phyloP scores from a whole-genome alignment of 2,797 vertebrate species.

The Rostrhamus sociabilis region DNA sequence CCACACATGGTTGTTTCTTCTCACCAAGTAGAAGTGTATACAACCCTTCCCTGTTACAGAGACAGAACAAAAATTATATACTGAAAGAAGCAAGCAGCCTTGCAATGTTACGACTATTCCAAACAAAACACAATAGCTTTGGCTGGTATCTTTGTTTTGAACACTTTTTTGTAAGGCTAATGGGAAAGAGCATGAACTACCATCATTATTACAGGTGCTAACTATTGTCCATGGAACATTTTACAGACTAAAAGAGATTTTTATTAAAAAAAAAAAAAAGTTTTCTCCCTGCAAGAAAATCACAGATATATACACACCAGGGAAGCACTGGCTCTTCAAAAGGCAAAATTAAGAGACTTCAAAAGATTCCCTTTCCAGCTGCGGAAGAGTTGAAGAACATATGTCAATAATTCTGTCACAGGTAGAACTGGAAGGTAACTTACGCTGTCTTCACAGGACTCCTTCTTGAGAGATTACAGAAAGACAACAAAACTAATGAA shows the following conservation, averaged over 20 bases:
- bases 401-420: not conserved
- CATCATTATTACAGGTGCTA: not conserved
- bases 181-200: not conserved
- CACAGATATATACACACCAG: not conserved
- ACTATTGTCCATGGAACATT: not conserved
- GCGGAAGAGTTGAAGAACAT: not conserved
- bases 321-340: not conserved
- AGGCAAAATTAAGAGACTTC: not conserved
- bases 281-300: not conserved
- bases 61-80: not conserved
- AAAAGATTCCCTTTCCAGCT: not conserved
- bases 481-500: not conserved
- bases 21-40: not conserved
- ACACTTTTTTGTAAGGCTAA: not conserved
- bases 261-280: not conserved
- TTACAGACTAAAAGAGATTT: not conserved
- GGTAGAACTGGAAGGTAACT: not conserved
- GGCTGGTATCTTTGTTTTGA: not conserved
- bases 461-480: not conserved
- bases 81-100: not conserved
- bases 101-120: not conserved
- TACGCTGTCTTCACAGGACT: not conserved
- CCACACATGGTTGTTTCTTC: not conserved
- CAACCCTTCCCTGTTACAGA: not conserved
- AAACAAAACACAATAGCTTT: not conserved